Evolutionary conservation across 2,113 vertebrate genomes (phyloP).

Genomic region (Muntiacus reevesi): DNA sequence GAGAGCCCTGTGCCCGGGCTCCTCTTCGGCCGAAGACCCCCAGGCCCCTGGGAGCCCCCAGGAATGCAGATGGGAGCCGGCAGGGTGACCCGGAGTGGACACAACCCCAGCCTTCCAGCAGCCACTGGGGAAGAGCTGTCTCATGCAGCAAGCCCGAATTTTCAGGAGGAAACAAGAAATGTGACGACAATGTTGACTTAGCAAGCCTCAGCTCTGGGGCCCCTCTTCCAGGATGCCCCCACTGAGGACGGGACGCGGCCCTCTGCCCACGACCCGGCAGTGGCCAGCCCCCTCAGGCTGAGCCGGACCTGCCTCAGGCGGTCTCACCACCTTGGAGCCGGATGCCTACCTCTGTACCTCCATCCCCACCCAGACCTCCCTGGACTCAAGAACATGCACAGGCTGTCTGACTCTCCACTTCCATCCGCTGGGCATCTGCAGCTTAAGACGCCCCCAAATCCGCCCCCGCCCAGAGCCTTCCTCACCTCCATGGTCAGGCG

Average conservation of each 20-base stretch:
- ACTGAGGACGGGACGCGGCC: rapidly evolving
- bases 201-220: neutral
- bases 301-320: neutral
- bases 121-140: neutral
- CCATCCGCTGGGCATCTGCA: neutral
- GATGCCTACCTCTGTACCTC: rapidly evolving
- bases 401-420: neutral
- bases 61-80: rapidly evolving
- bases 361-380: rapidly evolving
- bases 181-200: rapidly evolving
- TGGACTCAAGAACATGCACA: rapidly evolving
- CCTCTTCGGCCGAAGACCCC: neutral
- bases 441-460: neutral
- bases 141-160: neutral
- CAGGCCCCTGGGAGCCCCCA: neutral
- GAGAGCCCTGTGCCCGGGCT: neutral
- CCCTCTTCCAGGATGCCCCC: neutral
- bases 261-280: too few species aligned
- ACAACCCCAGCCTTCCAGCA: neutral
- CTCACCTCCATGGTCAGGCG: neutral
- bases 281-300: neutral
- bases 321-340: rapidly evolving
- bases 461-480: neutral
- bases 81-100: rapidly evolving
- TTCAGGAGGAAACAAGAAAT: neutral